Percentiles rank a stretch among this genome's conserved stretches.
phyloP scores from a whole-genome alignment of 2,113 vertebrate genomes.

The Anas platyrhynchos region DNA sequence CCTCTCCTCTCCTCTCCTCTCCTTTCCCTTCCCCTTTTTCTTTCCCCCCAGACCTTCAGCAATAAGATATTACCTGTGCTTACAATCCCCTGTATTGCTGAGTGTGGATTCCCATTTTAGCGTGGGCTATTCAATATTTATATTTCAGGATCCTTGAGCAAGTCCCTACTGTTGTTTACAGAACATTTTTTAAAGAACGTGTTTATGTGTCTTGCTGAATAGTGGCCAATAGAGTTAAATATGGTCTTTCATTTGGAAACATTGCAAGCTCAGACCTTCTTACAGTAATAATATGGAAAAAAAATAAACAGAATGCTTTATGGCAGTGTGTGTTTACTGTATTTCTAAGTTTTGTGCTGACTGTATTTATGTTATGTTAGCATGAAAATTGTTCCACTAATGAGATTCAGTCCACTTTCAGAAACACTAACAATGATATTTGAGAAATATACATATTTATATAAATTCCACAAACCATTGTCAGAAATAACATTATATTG shows the following conservation, averaged over 20 bases:
- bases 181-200: neutral
- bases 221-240: neutral
- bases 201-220: neutral
- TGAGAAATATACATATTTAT: neutral
- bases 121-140: neutral
- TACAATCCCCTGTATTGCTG: neutral
- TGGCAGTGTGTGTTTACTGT: neutral
- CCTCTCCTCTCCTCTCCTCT: no score
- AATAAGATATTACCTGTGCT: neutral
- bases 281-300: neutral
- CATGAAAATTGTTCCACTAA: conserved; percentile 6
- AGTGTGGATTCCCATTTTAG: neutral
- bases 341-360: neutral
- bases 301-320: neutral
- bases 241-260: neutral
- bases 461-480: neutral
- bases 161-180: neutral
- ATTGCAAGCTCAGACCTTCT: neutral
- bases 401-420: neutral
- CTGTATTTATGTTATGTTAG: neutral
- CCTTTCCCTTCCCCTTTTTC: neutral
- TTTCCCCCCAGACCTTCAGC: neutral
- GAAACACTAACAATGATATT: neutral
- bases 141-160: neutral
- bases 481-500: neutral